A percentile compares a stretch with the other conserved stretches of the same genome.
Conservation (phyloP, 2,888 invertebrate species). For the Synanthedon myopaeformis region DNA sequence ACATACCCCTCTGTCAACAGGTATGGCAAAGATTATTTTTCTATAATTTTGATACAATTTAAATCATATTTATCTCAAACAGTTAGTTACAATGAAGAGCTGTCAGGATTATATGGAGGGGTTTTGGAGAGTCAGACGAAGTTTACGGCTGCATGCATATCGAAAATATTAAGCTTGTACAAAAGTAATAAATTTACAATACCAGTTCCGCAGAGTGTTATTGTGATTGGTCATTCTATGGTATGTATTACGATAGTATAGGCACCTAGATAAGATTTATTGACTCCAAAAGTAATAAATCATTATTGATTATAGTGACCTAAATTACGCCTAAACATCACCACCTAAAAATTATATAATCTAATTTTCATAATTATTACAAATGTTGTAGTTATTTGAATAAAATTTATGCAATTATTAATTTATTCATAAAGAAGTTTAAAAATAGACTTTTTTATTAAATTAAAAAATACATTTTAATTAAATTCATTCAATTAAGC, state of each 20-base stretch:
- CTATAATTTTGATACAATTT: too few species aligned
- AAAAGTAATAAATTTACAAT: conserved; percentile 52
- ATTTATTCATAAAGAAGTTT: too few species aligned
- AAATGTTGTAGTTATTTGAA: too few species aligned
- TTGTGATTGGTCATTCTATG: conserved; percentile 96
- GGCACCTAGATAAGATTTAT: too few species aligned
- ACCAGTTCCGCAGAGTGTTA: conserved; percentile 70
- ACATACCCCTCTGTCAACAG: not conserved
- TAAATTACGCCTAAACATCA: too few species aligned
- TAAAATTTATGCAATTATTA: too few species aligned
- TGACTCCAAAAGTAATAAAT: not conserved
- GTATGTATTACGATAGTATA: conserved; percentile 49
- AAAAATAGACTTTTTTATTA: too few species aligned
- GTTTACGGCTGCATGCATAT: conserved; percentile 78
- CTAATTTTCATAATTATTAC: too few species aligned
- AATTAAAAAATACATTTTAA: too few species aligned
- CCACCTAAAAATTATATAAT: too few species aligned
- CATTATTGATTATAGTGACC: too few species aligned
- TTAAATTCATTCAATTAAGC: too few species aligned
- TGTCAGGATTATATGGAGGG: conserved; percentile 89
- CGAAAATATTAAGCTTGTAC: conserved; percentile 82
- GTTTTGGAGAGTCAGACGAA: conserved; percentile 81
- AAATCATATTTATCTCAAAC: conserved; percentile 10
- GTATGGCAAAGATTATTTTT: not conserved
- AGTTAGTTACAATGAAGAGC: conserved; percentile 91